These are phyloP conservation scores for Catharus ustulatus DNA, from an alignment of 2,797 vertebrate species.

Conservation along the genomic window DNA sequence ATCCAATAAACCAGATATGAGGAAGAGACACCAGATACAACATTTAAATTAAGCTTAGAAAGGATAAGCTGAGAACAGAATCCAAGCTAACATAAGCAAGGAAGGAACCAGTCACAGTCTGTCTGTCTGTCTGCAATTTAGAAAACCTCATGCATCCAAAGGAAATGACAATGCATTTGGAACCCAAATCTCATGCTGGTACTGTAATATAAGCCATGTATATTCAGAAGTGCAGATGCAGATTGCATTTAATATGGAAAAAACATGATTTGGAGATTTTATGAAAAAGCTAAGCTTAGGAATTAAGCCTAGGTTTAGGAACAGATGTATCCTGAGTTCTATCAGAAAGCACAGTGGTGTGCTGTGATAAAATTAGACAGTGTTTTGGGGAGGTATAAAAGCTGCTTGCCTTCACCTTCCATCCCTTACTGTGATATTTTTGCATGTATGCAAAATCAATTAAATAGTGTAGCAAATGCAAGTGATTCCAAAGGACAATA, in stretches of 20 bases:
- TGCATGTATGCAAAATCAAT: neutral
- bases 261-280: neutral
- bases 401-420: neutral
- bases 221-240: neutral
- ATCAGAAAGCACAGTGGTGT: neutral
- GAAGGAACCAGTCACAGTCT: neutral
- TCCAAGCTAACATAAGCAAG: neutral
- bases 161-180: neutral
- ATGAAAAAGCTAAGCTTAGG: neutral
- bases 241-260: slow-evolving; percentile 12
- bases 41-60: neutral
- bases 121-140: neutral
- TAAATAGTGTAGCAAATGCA: neutral
- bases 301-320: neutral
- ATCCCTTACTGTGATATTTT: neutral
- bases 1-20: neutral
- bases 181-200: neutral
- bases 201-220: neutral
- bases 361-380: neutral
- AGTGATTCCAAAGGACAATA: neutral
- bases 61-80: neutral
- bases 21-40: neutral
- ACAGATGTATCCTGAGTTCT: neutral
- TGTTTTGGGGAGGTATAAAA: neutral
- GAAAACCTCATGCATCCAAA: neutral